These are phyloP conservation scores for Sterrhoptilus dennistouni DNA, from an alignment of 2,113 vertebrate species.

Conservation along the genomic window DNA sequence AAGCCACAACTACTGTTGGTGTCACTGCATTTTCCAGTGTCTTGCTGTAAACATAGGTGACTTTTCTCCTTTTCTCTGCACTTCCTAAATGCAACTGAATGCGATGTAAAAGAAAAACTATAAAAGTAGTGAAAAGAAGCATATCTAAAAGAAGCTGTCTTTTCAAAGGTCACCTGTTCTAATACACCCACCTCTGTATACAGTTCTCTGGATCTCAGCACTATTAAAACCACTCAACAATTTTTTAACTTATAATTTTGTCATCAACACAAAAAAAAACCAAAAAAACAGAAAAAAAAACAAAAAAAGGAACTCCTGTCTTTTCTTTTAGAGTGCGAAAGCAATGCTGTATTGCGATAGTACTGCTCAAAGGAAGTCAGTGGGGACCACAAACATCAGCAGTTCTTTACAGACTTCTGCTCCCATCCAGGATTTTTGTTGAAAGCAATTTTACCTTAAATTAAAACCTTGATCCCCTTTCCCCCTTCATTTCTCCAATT, in stretches of 20 bases:
- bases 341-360: not conserved
- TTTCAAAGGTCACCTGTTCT: not conserved
- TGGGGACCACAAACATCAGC: not conserved
- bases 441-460: not conserved
- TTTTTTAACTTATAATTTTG: not conserved
- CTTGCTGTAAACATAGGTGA: not conserved
- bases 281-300: not conserved
- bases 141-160: not conserved
- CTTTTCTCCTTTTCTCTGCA: not conserved
- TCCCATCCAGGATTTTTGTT: not conserved
- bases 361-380: not conserved
- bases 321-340: not conserved
- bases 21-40: not conserved
- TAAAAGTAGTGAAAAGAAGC: not conserved
- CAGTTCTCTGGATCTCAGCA: not conserved
- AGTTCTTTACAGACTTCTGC: not conserved
- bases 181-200: not conserved
- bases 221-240: not conserved
- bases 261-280: not conserved
- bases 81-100: not conserved
- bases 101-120: not conserved
- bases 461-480: not conserved
- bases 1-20: not conserved
- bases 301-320: no score
- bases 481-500: not conserved